These are phyloP conservation scores for Gavialis gangeticus DNA, from an alignment of 2,113 vertebrate genomes.

Conservation along the genomic window DNA sequence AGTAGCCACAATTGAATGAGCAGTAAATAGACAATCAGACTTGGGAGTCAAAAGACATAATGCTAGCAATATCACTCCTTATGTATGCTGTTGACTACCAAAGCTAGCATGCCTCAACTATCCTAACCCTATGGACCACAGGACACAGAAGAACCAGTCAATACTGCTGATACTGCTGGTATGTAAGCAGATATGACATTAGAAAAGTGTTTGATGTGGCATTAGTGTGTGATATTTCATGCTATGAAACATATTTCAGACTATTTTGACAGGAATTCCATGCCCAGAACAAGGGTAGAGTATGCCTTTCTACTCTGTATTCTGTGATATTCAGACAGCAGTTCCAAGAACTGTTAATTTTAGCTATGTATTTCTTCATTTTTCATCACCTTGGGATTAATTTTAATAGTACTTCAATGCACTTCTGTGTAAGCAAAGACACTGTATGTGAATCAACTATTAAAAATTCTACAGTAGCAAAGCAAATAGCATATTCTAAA, in stretches of 20 bases:
- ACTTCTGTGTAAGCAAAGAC: slow-evolving; percentile 20
- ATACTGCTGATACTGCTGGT: too few relatives aligned
- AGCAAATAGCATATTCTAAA: slow-evolving; percentile 66
- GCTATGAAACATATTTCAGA: rapidly evolving
- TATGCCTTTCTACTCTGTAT: background rate
- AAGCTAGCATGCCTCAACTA: too few relatives aligned
- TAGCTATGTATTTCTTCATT: background rate
- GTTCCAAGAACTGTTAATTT: background rate
- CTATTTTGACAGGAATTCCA: background rate
- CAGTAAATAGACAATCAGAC: too few relatives aligned
- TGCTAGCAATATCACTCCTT: too few relatives aligned
- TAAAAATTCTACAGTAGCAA: slow-evolving; percentile 39
- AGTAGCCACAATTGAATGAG: too few relatives aligned
- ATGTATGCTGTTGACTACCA: too few relatives aligned
- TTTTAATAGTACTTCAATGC: background rate
- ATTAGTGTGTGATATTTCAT: background rate
- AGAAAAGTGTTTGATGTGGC: rapidly evolving
- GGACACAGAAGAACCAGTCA: too few relatives aligned
- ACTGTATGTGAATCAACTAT: slow-evolving; percentile 32
- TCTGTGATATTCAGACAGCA: background rate
- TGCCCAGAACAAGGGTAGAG: background rate
- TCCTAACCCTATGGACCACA: too few relatives aligned
- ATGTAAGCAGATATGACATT: background rate
- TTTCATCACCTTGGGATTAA: background rate
- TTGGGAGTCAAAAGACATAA: too few relatives aligned